phyloP scores from a whole-genome alignment of 2,888 invertebrate genomes.

The Isoperla grammatica region DNA sequence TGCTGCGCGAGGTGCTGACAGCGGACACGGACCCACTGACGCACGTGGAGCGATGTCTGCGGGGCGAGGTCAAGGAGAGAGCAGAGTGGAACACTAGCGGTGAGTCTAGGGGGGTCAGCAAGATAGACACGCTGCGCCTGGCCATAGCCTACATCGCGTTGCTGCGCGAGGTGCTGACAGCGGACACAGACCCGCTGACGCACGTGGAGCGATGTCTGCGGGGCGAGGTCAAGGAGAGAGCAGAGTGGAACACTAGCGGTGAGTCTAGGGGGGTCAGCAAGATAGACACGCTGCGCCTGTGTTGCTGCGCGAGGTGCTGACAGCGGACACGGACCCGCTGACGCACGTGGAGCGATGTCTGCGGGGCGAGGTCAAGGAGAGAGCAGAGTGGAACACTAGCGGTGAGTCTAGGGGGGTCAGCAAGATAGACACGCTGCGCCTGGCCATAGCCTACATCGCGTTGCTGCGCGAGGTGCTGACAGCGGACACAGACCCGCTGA shows the following conservation, averaged over 20 bases:
- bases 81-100: conserved; percentile 97
- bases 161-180: conserved; percentile 79
- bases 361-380: conserved; percentile 81
- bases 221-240: conserved; percentile 82
- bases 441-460: conserved; percentile 97
- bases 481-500: conserved; percentile 84
- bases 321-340: conserved; percentile 83
- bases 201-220: conserved; percentile 90
- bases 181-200: conserved; percentile 85
- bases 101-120: conserved; percentile 88
- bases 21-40: conserved; percentile 88
- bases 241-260: conserved; percentile 98
- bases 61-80: conserved; percentile 82
- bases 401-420: conserved; percentile 91
- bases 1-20: conserved; percentile 81
- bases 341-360: conserved; percentile 92
- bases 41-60: conserved; percentile 86
- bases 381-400: conserved; percentile 94
- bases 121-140: conserved; percentile 94
- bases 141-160: conserved; percentile 97
- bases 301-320: conserved; percentile 79
- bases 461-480: conserved; percentile 82
- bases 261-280: conserved; percentile 89
- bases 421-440: conserved; percentile 94
- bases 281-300: conserved; percentile 96